Evolutionary conservation across 2,888 invertebrate species (phyloP), one percentile per base, ranked within the genome.

Genomic region (Terebella lapidaria): DNA sequence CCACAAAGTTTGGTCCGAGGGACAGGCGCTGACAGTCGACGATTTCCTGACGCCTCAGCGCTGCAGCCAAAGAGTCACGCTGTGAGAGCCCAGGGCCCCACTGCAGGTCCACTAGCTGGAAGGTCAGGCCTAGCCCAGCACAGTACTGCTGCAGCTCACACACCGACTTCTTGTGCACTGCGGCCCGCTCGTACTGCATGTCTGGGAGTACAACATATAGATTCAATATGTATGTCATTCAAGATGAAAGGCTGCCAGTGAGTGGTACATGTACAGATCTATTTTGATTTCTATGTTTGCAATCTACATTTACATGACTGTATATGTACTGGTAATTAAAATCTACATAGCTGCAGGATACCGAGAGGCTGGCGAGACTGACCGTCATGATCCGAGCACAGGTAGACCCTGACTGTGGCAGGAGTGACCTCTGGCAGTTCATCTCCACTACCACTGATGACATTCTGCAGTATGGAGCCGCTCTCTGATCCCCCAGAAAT

Each of bases 1-100:
- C 53, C 53, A 53, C 53, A 53, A 53, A 53, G 28, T 53, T 5
- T 15, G 53, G 27, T 27, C 53, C 53, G 10, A 53, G 5, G 22
- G 53, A 53, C 25, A 27, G 53, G 25, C 26, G 5, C 22, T 53
- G 53, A 22, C 53, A 27, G 15, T 28, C 15, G 4, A 5, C 4
- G 22, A 53, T 53, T 22, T 53, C 27, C 26, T 5, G 4, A 15
- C 5, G 15, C 22, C 27, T 5, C 29, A 53, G 26, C 5, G 5
- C 24, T 27, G 10, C 28, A 53, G 26, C 10, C 24, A 24, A 20
- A 5, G 18, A 49, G 5, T 5, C 5, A 15, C 10, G 27, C 5
- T 53, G 27, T 4, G 5, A 15, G 5, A 15, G 27, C 4, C 53
- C 28, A 10, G 28, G 5, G 4, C 53, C 53, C 5, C 26, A 53